Evolutionary conservation across 2,888 invertebrate species (phyloP).

Genomic region (Drosophila acutilabella): DNA sequence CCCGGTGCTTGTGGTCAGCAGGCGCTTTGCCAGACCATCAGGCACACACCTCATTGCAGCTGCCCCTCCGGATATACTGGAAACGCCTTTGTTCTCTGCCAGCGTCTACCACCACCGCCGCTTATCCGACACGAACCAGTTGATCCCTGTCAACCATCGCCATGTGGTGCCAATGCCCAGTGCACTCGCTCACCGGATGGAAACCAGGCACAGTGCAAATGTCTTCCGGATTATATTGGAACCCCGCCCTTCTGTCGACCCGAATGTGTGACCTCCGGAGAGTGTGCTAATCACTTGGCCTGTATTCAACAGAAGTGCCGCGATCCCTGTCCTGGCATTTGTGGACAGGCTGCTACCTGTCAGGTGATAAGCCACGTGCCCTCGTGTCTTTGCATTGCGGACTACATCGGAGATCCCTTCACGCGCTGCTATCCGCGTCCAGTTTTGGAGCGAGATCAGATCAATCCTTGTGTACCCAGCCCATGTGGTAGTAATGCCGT

Average conservation of each 20-base stretch:
- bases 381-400: constrained; percentile 87
- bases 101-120: constrained; percentile 80
- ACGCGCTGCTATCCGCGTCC: constrained; percentile 85
- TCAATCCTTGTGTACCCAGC: constrained; percentile 88
- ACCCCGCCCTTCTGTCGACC: constrained; percentile 92
- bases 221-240: constrained; percentile 89
- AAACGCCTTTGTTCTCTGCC: constrained; percentile 90
- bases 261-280: constrained; percentile 90
- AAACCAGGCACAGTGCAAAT: constrained; percentile 86
- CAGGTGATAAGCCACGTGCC: constrained; percentile 91
- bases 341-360: constrained; percentile 91
- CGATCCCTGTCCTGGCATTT: constrained; percentile 92
- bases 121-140: constrained; percentile 78
- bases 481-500: constrained; percentile 89
- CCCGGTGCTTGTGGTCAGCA: constrained; percentile 90
- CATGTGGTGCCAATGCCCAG: constrained; percentile 88
- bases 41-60: constrained; percentile 89
- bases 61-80: constrained; percentile 89
- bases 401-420: constrained; percentile 88
- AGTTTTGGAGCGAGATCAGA: constrained; percentile 73
- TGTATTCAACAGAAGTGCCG: constrained; percentile 92
- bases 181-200: constrained; percentile 86
- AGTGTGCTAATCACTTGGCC: constrained; percentile 90
- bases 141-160: constrained; percentile 88
- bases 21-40: constrained; percentile 89